Base-by-base conservation (phyloP, 2,113 vertebrate species). In the Ursus arctos region DNA sequence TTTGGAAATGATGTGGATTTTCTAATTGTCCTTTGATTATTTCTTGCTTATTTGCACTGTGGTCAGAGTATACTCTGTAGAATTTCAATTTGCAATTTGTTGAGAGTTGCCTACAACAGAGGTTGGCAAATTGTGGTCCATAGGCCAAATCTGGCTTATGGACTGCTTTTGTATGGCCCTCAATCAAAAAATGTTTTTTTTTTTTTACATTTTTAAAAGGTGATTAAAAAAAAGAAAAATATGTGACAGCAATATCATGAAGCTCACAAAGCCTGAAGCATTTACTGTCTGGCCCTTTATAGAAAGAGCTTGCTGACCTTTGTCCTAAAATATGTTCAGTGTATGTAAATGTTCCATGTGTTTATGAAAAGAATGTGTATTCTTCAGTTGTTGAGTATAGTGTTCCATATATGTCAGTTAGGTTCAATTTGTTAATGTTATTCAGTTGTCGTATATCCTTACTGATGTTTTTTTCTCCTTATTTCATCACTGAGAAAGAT, bases 1-100 rank as follows among this genome's bases (percentile, higher is more conserved):
- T 84, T 94, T 95, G 31, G 33, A 33, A 83, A 84, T n/a, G 12
- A 51, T 88, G 36, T 22, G 2, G 16, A 49, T 77, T 87, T 82
- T 72, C 74, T 89, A 87, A 83, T 87, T 93, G 33, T 91, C 21
- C 83, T 84, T 92, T 72, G 13, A 19, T 74, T 95, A 53, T 86
- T 94, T 94, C 12, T 90, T 76, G 19, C 40, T 96, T 31, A 76
- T 21, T 86, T 95, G 4, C n/a, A 61, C n/a, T 69, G 43, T 49
- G 33, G 2, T 26, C 65, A 57, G 88, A 89, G 16, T 26, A n/a
- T n/a, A 67, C 10, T 81, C 47, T 53, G 31, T 43, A 61, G 36
- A 94, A 67, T 40, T 91, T 69, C 2, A 91, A 0, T 83, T 76
- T 90, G 31, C 57, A 77, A 77, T 77, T 87, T 77, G 47, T 92